These are phyloP conservation scores for Horisme vitalbata DNA, from an alignment of 2,888 invertebrate species.

Conservation along the genomic window DNA sequence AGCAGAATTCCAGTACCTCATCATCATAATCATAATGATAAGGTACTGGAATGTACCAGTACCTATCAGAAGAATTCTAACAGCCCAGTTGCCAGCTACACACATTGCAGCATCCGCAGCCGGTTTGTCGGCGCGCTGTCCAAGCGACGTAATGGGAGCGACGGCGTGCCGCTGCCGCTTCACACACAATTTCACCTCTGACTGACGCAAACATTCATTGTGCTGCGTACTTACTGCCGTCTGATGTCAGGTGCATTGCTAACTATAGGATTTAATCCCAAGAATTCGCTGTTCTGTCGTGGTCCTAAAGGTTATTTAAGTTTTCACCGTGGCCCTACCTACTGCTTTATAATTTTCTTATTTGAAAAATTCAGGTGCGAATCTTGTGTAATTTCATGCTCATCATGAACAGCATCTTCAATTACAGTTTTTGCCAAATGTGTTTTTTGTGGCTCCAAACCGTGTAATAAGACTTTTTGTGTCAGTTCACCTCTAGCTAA, in stretches of 20 bases:
- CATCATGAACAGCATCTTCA: constrained; percentile 31
- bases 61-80: too few species aligned
- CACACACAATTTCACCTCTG: constrained; percentile 83
- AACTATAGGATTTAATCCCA: too few species aligned
- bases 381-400: constrained; percentile 32
- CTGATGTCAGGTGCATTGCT: constrained; percentile 64
- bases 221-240: constrained; percentile 62
- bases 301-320: too few species aligned
- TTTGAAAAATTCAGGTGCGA: constrained; percentile 19
- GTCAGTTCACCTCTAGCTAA: constrained; percentile 27
- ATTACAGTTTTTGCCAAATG: constrained; percentile 31
- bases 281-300: too few species aligned
- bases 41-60: too few species aligned
- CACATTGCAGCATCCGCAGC: constrained; percentile 57
- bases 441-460: constrained; percentile 25
- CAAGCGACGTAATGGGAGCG: constrained; percentile 80
- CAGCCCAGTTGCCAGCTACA: constrained; percentile 48
- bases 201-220: constrained; percentile 81
- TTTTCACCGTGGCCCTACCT: too few species aligned
- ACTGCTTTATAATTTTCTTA: too few species aligned
- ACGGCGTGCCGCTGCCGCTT: constrained; percentile 80
- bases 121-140: constrained; percentile 71
- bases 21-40: too few species aligned
- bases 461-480: constrained; percentile 30
- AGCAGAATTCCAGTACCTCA: too few species aligned